Base-by-base conservation (phyloP, 2,888 invertebrate genomes). In the Drosophila subsilvestris region DNA sequence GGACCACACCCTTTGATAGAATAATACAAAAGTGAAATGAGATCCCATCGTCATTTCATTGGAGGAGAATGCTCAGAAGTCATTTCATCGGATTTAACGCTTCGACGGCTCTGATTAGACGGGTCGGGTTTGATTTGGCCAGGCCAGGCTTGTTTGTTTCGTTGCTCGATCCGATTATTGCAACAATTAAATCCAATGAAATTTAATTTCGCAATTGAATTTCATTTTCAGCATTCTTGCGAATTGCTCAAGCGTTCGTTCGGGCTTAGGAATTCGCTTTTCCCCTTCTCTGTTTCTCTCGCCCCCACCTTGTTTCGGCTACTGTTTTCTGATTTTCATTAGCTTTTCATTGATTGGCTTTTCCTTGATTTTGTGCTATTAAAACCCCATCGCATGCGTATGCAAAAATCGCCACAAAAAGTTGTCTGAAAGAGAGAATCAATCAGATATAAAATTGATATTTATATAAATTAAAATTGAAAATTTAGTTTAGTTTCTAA, bases 211-310 rank as follows among this genome's bases (percentile, higher is more conserved):
- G 63, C 74, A 73, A 71, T 61, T 55, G 62, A 25, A 82, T 78
- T 78, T 85, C 69, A 74, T 78, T 74, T 82, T 67, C 71, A 74
- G 76, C 78, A 67, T 78, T 69, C 59, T 74, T 59, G 58, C 61
- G 51, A 76, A 68, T 75, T 83, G 70, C 72, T 79, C 84, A 72
- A 86, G 69, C 82, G 86, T 83, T 73, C 32, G 74, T 82, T 74
- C 37, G 74, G 58, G 74, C 71, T 71, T 48, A 66, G 68, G 54
- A 29, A 22, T 42, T 65, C 53, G 18, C 56, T 54, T 49, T 53
- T 49, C 25, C 37, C 53, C 17, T 51, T 63, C 63, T 70, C 25
- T 42, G 56, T 27, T 7, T 18, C 44, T 14, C 20, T 20, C 17
- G 14, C n/a, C 1, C 43, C 14, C 54, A 17, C 20, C 48, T 14